Evolutionary conservation across 2,888 invertebrate species (phyloP), one percentile per base, ranked within the genome.

Genomic region (Thalpophila matura): DNA sequence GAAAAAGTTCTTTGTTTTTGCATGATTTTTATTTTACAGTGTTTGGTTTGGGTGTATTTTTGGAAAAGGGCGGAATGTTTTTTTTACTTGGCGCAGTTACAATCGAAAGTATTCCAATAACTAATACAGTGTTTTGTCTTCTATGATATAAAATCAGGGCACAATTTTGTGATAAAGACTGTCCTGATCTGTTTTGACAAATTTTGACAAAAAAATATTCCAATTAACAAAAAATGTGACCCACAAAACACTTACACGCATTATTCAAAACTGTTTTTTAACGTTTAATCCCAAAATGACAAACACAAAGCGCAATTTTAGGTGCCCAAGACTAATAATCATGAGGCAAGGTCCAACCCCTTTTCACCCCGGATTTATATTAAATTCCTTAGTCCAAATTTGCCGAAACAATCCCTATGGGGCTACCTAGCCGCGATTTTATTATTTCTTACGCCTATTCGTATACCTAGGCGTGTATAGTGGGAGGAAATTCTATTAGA

Each of bases 351-450:
- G 85, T 83, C 83, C 86, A 85, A 89, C 89, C 92, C 92, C 91
- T 91, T 92, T 89, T 90, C 92, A 91, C 86, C 84, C 89, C 82
- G 89, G 92, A 91, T 93, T 93, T 93, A 93, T 93, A 93, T 93
- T 93, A 93, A 93, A 93, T 93, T 93, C 93, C 93, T 92, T 86
- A 87, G 85, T 86, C 84, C 89, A 89, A 92, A 92, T 92, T 93
- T 89, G 88, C 86, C 85, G 90, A 90, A 92, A 93, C 91, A 91
- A 91, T 90, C 83, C 88, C 87, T 84, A 86, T 83, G 84, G 85
- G 85, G 83, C 76, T 79, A 85, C 84, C 84, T 86, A 82, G 85
- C 87, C 83, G 84, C 87, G 85, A 87, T 91, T 92, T 90, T 91
- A 89, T 90, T 92, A 90, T 86, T 85, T 82, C 84, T 83, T 74